Evolutionary conservation across 2,797 vertebrate species (phyloP).

Genomic region (Mergus octosetaceus): DNA sequence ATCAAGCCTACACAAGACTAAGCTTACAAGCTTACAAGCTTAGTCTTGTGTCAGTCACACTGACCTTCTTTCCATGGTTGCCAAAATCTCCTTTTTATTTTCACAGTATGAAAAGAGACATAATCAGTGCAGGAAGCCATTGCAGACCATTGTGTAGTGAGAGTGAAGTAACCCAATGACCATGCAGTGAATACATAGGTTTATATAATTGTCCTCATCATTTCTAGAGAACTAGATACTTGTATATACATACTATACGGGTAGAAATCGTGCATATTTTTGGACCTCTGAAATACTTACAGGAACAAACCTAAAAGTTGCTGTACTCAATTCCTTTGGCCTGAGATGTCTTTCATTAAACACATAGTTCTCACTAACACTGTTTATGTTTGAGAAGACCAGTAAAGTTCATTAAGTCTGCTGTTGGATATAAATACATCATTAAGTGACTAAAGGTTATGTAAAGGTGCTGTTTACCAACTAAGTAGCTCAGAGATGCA

Average conservation of each 20-base stretch:
- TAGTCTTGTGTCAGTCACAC: neutral
- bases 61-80: neutral
- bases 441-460: neutral
- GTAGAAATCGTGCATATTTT: neutral
- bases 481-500: neutral
- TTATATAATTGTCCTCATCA: slow-evolving; percentile 14
- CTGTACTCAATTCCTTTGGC: neutral
- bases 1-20: neutral
- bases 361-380: neutral
- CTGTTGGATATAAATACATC: neutral
- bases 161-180: neutral
- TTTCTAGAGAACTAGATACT: neutral
- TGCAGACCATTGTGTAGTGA: neutral
- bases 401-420: neutral
- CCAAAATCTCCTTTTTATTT: neutral
- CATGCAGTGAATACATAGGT: neutral
- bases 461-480: neutral
- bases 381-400: neutral
- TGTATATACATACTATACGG: neutral
- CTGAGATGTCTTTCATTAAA: neutral
- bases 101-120: neutral
- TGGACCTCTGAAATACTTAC: neutral
- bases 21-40: rapidly evolving
- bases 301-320: neutral
- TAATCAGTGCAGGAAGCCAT: neutral